Evolutionary conservation across 2,113 vertebrate species (phyloP).

Genomic region (Nothocercus nigrocapillus): DNA sequence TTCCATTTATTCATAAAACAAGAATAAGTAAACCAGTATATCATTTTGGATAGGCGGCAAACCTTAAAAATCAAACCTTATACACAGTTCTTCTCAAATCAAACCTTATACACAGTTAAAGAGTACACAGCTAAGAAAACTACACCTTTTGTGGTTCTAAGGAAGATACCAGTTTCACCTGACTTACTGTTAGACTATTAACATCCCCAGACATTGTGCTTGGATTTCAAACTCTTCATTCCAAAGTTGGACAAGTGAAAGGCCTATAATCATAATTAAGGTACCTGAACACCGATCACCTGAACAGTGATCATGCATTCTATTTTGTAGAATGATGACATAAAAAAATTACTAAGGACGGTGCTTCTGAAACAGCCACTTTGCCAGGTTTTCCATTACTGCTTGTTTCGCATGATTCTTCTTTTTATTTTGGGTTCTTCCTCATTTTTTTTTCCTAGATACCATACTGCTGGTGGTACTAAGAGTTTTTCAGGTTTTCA

Average conservation of each 20-base stretch:
- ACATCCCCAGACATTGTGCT: background rate
- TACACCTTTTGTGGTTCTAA: background rate
- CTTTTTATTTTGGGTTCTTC: background rate
- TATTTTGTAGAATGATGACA: background rate
- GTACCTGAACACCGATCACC: background rate
- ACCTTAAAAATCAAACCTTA: background rate
- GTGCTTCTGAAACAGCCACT: background rate
- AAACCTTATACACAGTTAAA: background rate
- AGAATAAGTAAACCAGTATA: background rate
- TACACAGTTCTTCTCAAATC: background rate
- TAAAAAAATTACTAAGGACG: background rate
- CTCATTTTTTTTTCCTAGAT: background rate
- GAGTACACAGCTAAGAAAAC: background rate
- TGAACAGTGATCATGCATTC: background rate
- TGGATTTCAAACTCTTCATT: background rate
- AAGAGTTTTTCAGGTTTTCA: background rate
- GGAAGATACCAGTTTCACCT: background rate
- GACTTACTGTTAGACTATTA: background rate
- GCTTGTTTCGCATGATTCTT: background rate
- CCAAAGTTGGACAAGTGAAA: background rate
- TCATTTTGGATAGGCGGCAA: background rate
- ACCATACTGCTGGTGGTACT: background rate
- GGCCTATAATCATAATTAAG: background rate
- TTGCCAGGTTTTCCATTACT: background rate
- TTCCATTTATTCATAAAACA: background rate